Conservation (phyloP, 2,888 invertebrate species). For the Cecidostiba fungosa region DNA sequence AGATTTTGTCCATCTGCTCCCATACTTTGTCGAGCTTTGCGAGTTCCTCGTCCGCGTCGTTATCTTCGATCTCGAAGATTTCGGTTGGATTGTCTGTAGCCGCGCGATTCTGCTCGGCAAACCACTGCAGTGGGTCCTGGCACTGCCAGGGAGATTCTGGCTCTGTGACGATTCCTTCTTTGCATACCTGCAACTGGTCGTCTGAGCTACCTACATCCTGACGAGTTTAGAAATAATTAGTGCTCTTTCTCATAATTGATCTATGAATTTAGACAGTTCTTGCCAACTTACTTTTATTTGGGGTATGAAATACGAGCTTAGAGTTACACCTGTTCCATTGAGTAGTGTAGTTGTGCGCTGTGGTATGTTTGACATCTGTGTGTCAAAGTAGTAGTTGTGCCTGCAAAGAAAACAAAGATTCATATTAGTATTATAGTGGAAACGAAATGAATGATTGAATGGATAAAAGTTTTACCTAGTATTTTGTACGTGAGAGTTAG, state of each 20-base stretch:
- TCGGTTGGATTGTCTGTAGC: conserved; percentile 20
- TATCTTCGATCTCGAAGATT: conserved; percentile 54
- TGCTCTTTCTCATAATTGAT: background rate
- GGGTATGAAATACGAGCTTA: conserved; percentile 65
- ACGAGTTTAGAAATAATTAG: conserved; percentile 27
- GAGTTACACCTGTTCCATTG: conserved; percentile 57
- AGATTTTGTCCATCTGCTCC: conserved; percentile 63
- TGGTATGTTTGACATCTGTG: conserved; percentile 34
- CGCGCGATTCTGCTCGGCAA: conserved; percentile 9
- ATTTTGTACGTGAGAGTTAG: background rate
- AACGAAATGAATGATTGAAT: background rate
- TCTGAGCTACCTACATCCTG: conserved; percentile 50
- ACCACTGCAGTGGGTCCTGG: conserved; percentile 37
- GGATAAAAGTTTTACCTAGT: conserved; percentile 27
- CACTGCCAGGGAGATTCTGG: conserved; percentile 66
- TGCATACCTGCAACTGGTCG: conserved; percentile 48
- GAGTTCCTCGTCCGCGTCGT: conserved; percentile 11
- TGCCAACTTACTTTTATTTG: conserved; percentile 65
- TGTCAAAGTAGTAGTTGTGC: background rate
- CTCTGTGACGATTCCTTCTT: conserved; percentile 67
- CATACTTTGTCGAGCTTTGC: conserved; percentile 65
- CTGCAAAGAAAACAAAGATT: conserved; percentile 25
- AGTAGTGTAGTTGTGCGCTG: conserved; percentile 31
- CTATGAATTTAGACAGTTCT: background rate
- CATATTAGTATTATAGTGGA: background rate